Conservation (phyloP, 2,797 vertebrate species). For the Adelosebastes latens region DNA sequence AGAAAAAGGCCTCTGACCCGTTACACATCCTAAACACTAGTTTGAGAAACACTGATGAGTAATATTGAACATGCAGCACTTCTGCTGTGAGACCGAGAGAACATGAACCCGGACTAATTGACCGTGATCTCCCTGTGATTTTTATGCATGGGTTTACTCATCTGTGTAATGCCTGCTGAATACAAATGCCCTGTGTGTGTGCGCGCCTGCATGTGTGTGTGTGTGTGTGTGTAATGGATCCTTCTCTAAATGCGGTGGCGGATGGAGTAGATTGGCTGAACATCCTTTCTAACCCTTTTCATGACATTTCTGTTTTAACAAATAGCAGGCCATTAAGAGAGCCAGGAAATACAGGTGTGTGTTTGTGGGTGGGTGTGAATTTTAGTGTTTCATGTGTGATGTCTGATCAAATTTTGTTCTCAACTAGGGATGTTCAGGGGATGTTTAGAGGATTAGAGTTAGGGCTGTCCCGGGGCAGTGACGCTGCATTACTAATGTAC, state of each 20-base stretch:
- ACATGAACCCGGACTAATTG: slow-evolving; percentile 34
- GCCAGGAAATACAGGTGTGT: slow-evolving; percentile 4
- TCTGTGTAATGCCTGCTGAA: slow-evolving; percentile 43
- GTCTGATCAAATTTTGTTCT: not conserved
- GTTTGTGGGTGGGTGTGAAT: not conserved
- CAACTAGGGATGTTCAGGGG: no score
- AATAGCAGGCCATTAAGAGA: not conserved
- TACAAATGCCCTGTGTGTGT: slow-evolving; percentile 16
- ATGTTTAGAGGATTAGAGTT: not conserved
- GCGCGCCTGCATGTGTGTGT: not conserved
- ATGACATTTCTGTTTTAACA: slow-evolving; percentile 18
- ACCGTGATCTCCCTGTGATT: slow-evolving; percentile 18
- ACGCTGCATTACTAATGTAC: no score
- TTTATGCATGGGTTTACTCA: slow-evolving; percentile 51
- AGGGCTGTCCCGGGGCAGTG: no score
- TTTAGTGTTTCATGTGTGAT: not conserved
- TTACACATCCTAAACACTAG: not conserved
- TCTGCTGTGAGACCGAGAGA: slow-evolving; percentile 16
- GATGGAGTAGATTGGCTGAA: slow-evolving; percentile 37
- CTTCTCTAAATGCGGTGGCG: not conserved
- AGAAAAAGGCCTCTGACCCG: not conserved
- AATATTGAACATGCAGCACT: not conserved
- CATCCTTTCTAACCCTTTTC: slow-evolving; percentile 55
- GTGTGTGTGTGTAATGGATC: not conserved
- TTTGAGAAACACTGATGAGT: slow-evolving; percentile 6